Base-by-base conservation (phyloP, 2,888 invertebrate species). In the Diplazon laetatorius region DNA sequence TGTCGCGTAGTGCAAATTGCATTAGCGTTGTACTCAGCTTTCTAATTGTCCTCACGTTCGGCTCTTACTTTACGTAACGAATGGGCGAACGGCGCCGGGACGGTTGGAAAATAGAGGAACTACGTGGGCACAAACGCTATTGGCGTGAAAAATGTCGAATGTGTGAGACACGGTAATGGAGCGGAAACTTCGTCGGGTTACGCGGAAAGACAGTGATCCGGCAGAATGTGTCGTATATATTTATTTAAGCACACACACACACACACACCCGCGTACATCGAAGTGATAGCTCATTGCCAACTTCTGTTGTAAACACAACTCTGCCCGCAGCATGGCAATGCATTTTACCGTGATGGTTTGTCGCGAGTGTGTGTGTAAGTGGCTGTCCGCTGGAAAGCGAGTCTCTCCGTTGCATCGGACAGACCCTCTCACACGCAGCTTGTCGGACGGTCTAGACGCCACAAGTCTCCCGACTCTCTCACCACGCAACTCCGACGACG, bases 41-140 rank as follows among this genome's bases (percentile, higher is more conserved):
- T 81, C 81, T 81, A 81, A 76, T 81, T 81, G 81, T 80, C 75
- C 70, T 65, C 69, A 68, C 65, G 66, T 63, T 60, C 57, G 65
- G 22, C 59, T 37, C 30, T 35, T 44, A 60, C 48, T 69, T 81
- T 78, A 81, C 44, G 75, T 72, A 78, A 80, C 73, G 30, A 42
- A 74, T 48, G 22, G 52, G 14, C 37, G 39, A 20, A 25, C 46
- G 2, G 30, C 0, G n/a, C 42, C 16, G 12, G 30, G 22, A n/a
- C 30, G 20, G n/a, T n/a, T 18, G 55, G 46, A 22, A 42, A 3
- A 37, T 16, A 60, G 12, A 12, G 22, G 20, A 42, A 60, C 8
- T 52, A 35, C n/a, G 20, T 12, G n/a, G n/a, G n/a, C n/a, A 18
- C 22, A 39, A 22, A 44, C 20, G 22, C 55, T 4, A 30, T 10